Evolutionary conservation across 2,113 vertebrate species (phyloP), one percentile per base, ranked within the genome.

Genomic region (Centropus unirufus): DNA sequence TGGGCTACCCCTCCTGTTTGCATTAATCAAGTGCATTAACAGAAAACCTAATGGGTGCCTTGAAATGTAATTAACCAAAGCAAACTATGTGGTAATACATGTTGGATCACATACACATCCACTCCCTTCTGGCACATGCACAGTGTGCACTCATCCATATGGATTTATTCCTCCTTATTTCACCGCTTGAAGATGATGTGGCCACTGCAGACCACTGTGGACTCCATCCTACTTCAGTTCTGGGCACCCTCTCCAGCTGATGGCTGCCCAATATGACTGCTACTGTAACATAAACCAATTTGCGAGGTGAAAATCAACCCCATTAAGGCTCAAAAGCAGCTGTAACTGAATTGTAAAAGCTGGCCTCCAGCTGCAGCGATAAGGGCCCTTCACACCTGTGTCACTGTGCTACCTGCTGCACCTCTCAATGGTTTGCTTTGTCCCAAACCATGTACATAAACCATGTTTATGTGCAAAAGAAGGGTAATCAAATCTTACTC

Each of bases 401-500:
- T 83, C 69, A 49, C 67, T 3, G 0, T 12, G 32, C n/a, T 63
- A 34, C 32, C 34, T 42, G 11, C 51, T 46, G n/a, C 0, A 0
- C 54, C 22, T 64, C n/a, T 70, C 52, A 36, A 36, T 8, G 19
- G 49, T 46, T 34, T 51, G 40, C 29, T 29, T 36, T 47, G 27
- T 27, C n/a, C n/a, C 54, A n/a, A 39, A 78, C 29, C 22, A 5
- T 0, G 10, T 1, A n/a, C n/a, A n/a, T n/a, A n/a, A n/a, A n/a
- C n/a, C n/a, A n/a, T 52, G 62, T 12, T 80, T 17, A 46, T 0
- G 2, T 66, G 61, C 18, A 90, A 86, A 58, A 73, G 61, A 51
- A 90, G 55, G n/a, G 46, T 47, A 78, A 92, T 30, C 44, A 67
- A 62, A 77, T 27, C 75, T 76, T 83, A 98, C 97, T 98, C 95